Base-by-base conservation (phyloP, 2,797 vertebrate genomes). In the Centroberyx gerrardi region DNA sequence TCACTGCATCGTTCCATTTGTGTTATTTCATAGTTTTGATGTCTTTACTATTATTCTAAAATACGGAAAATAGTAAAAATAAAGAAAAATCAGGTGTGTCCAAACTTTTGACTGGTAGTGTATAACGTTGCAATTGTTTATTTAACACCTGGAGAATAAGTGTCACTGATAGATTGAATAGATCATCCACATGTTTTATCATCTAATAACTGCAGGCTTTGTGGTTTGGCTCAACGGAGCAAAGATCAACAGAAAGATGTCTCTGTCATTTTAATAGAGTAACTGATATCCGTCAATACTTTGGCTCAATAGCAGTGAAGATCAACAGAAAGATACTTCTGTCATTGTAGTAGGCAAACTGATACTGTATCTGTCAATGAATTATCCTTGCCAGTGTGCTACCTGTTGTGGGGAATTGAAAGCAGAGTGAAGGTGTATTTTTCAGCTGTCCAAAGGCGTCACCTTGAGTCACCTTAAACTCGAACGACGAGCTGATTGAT, bases 401-500 rank as follows among this genome's bases (percentile, higher is more conserved):
- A 6, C 64, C 56, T 72, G 61, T 78, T 78, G 80, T 81, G 5
- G 15, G 12, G 28, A 65, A 44, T 68, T 77, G 56, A 74, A 76
- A 67, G 48, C 36, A 67, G 78, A 73, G 65, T 53, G 48, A 67
- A 73, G 68, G 74, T 84, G 58, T 64, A 78, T 85, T 86, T 87
- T 82, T 54, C 78, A 65, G 66, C 70, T 59, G 80, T 80, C 83
- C 59, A 67, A 66, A 80, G 68, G 40, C 74, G 76, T 90, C 86
- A 87, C 78, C 80, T 85, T 59, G 76, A 74, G 86, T 88, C 88
- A 88, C 87, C 86, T 90, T 90, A 83, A 90, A 84, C 77, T 58
- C 42, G 78, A 86, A 83, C 44, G 87, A 94, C 81, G 52, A 67
- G 69, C 28, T 58, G 76, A 91, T 94, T 85, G 93, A 94, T 92